Base-by-base conservation (phyloP, 2,113 vertebrate genomes). In the Plotosus lineatus region DNA sequence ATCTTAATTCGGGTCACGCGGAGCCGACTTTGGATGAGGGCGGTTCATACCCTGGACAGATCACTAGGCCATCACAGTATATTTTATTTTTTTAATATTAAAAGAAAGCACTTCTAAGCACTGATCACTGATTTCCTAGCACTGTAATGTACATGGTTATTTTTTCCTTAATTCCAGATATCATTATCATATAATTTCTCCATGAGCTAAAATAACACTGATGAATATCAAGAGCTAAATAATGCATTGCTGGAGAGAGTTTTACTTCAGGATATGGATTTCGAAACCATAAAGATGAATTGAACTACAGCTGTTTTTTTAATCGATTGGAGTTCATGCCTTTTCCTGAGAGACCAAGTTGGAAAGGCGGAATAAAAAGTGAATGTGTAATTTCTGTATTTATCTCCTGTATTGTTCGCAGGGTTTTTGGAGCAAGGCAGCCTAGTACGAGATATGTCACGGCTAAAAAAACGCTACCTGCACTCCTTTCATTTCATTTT, bases 391-490 rank as follows among this genome's bases (percentile, higher is more conserved):
- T 4, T 19, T 36, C 60, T 56, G 21, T 23, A 23, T 60, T 68
- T 75, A 8, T 42, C 19, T 63, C 9, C 19, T 65, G 38, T 76
- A 56, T 44, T 15, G 6, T 58, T 46, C 84, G 2, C 84, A 98
- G 97, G 94, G 11, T 97, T 95, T 87, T 86, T 95, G 79, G 93
- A 97, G 14, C 95, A 98, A 2, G 97, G 97, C 1, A 92, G 96
- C 85, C 89, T 97, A 51, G 91, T 98, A 73, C 88, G 19, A 26
- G 93, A 97, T 36, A 72, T 73, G 1, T 28, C 68, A 1, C 90
- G 50, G 44, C 91, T 96, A 4, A 88, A 85, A 6, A 88, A 38
- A 21, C 89, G n/a, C 7, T 98, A 97, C n/a, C 44, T 95, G 26
- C 23, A 10, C 76, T 96, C 96, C 0, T 77, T 85, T 9, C 38